A percentile compares a stretch with the other conserved stretches of the same genome.
These are phyloP conservation scores for Triplophysa dalaica DNA, from an alignment of 2,113 vertebrate species.

Conservation along the genomic window DNA sequence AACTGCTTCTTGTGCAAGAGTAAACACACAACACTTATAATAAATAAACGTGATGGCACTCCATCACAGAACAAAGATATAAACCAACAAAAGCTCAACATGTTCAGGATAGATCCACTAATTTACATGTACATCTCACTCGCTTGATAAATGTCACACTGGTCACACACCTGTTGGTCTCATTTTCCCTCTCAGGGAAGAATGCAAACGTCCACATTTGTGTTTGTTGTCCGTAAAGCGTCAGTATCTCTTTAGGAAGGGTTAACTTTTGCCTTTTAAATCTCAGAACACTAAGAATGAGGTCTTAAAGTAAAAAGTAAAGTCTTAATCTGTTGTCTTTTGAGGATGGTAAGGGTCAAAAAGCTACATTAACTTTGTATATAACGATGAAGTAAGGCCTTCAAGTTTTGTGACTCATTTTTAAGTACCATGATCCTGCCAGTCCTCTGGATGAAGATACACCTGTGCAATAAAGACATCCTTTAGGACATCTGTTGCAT, in stretches of 20 bases:
- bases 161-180: not conserved
- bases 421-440: too few relatives aligned
- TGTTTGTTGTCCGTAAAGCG: not conserved
- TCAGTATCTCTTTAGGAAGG: not conserved
- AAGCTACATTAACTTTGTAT: not conserved
- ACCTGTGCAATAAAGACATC: too few relatives aligned
- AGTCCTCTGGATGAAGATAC: too few relatives aligned
- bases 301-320: too few relatives aligned
- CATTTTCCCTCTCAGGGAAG: not conserved
- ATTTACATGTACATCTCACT: conserved; percentile 27
- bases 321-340: not conserved
- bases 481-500: too few relatives aligned
- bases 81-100: conserved; percentile 24
- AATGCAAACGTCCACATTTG: not conserved
- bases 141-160: conserved; percentile 38
- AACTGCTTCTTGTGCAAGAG: not conserved
- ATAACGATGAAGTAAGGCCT: too few relatives aligned
- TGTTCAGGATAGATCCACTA: not conserved
- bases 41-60: not conserved
- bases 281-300: not conserved
- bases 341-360: not conserved
- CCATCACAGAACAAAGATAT: conserved; percentile 26
- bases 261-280: not conserved
- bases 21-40: conserved; percentile 13
- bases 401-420: too few relatives aligned